These are phyloP conservation scores for Hoplodrina ambigua DNA, from an alignment of 2,888 invertebrate genomes.

Conservation along the genomic window DNA sequence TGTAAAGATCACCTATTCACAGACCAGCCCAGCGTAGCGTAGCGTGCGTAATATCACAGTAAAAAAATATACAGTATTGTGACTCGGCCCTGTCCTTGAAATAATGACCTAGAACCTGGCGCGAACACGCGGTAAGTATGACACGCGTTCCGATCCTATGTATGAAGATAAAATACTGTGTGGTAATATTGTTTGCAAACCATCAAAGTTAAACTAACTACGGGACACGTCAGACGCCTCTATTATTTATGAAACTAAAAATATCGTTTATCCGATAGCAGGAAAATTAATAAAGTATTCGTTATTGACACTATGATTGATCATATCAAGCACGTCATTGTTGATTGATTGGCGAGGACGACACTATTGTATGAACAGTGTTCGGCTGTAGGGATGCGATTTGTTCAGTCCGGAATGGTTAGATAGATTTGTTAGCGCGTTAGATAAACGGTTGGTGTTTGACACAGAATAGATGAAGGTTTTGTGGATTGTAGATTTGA, in stretches of 20 bases:
- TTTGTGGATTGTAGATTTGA: background rate
- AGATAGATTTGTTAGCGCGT: background rate
- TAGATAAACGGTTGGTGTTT: background rate
- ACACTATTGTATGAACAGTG: conserved; percentile 13
- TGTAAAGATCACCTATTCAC: no score
- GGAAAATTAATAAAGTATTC: conserved; percentile 57
- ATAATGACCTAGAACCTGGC: no score
- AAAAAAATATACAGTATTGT: no score
- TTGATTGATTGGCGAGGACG: conserved; percentile 47
- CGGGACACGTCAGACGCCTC: background rate
- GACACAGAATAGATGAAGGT: background rate
- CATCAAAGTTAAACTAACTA: background rate
- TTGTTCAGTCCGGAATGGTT: background rate
- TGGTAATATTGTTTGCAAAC: no score
- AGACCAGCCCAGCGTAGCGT: no score
- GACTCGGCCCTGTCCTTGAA: no score
- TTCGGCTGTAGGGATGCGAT: conserved; percentile 2
- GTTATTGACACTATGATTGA: conserved; percentile 59
- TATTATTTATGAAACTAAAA: conserved; percentile 33
- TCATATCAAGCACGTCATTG: conserved; percentile 36
- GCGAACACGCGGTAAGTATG: no score
- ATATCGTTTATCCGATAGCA: conserved; percentile 4
- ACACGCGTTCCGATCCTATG: no score
- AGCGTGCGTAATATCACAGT: no score
- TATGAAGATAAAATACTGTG: no score